Percentiles rank a stretch among this genome's conserved stretches.
Conservation (phyloP, 2,113 vertebrate genomes). For the Cavia aperea region DNA sequence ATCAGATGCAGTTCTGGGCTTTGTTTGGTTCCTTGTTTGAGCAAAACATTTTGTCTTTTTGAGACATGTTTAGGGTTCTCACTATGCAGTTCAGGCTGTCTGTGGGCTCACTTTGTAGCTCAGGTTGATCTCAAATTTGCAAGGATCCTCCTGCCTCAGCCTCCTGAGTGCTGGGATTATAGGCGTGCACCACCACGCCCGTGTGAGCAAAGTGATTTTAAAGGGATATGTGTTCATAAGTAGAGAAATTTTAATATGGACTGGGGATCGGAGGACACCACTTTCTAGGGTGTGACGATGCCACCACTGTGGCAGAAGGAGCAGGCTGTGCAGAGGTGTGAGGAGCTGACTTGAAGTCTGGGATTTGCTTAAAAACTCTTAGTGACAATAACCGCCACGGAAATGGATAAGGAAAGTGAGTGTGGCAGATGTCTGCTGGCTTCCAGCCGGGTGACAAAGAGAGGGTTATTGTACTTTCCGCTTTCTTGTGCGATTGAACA, state of each 20-base stretch:
- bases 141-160: too few species aligned
- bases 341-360: neutral
- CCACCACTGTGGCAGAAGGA: neutral
- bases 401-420: neutral
- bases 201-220: neutral
- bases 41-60: neutral
- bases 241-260: neutral
- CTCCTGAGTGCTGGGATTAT: too few species aligned
- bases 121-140: too few species aligned
- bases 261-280: neutral
- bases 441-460: neutral
- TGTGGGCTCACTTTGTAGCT: too few species aligned
- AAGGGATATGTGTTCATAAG: neutral
- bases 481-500: neutral
- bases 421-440: neutral
- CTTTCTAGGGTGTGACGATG: neutral
- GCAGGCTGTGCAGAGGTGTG: neutral
- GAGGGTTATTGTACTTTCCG: neutral
- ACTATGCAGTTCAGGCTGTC: too few species aligned
- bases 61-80: too few species aligned
- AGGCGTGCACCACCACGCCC: too few species aligned
- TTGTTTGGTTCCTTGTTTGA: conserved; percentile 28
- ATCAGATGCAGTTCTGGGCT: neutral
- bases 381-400: neutral
- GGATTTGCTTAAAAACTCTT: neutral